Conservation (phyloP, 2,113 vertebrate species). For the human (Homo sapiens) region DNA sequence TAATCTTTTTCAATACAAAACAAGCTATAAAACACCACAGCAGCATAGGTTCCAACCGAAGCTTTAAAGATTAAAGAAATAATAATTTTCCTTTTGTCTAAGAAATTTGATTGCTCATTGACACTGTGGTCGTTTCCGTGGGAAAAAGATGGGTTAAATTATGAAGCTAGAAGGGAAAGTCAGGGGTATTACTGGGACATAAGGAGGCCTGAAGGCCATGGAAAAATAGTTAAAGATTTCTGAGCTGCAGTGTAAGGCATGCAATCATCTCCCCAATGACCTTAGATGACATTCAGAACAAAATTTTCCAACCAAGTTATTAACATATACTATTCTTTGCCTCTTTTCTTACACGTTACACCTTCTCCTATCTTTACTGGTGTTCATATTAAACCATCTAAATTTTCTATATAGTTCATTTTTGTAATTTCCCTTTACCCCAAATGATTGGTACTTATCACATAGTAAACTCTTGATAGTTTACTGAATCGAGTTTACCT, state of each 20-base stretch:
- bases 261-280: background rate
- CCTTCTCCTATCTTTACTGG: background rate
- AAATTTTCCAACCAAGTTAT: background rate
- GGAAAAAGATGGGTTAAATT: background rate
- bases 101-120: background rate
- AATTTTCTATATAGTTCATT: background rate
- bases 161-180: background rate
- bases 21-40: background rate
- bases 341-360: background rate
- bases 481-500: background rate
- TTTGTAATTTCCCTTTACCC: background rate
- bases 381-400: background rate
- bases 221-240: background rate
- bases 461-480: background rate
- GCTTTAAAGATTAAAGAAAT: background rate
- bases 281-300: background rate
- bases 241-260: background rate
- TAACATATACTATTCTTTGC: background rate
- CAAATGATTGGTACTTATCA: background rate
- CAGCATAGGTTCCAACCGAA: background rate
- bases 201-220: background rate
- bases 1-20: background rate
- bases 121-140: background rate
- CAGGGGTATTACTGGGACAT: background rate
- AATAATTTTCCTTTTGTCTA: background rate